These are phyloP conservation scores for Leptinotarsa peninsularis DNA, from an alignment of 2,888 invertebrate species.

Conservation along the genomic window DNA sequence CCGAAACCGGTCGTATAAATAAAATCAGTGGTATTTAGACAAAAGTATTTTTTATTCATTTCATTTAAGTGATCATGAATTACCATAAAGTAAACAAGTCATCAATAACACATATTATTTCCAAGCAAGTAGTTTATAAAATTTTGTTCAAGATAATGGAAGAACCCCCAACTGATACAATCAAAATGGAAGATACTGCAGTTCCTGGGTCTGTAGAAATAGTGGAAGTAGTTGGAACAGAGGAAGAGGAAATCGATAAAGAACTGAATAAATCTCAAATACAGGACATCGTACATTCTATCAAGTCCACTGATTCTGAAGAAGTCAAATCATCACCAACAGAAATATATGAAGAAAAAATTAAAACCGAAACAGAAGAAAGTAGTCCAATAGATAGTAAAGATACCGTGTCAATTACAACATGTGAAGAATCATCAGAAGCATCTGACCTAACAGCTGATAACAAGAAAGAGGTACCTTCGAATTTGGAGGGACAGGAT, in stretches of 20 bases:
- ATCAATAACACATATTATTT: too few species aligned
- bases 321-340: conserved; percentile 31
- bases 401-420: conserved; percentile 32
- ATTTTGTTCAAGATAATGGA: background rate
- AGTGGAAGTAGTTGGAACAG: conserved; percentile 65
- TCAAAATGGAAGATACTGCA: conserved; percentile 39
- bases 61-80: too few species aligned
- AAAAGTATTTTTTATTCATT: too few species aligned
- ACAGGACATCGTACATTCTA: conserved; percentile 60
- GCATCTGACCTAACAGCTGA: conserved; percentile 38
- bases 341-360: conserved; percentile 44
- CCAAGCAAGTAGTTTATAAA: too few species aligned
- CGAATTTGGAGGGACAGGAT: conserved; percentile 52
- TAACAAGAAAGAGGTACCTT: conserved; percentile 42
- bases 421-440: conserved; percentile 44
- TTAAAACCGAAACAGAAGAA: conserved; percentile 44
- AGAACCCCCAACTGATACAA: conserved; percentile 41
- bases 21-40: too few species aligned
- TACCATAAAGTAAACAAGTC: too few species aligned
- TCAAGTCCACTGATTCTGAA: conserved; percentile 41
- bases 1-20: too few species aligned
- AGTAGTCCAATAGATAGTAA: conserved; percentile 43
- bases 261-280: conserved; percentile 62
- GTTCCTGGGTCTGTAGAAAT: conserved; percentile 62
- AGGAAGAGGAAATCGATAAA: conserved; percentile 62